A percentile compares a stretch with the other conserved stretches of the same genome.
Evolutionary conservation across 2,113 vertebrate genomes (phyloP).

Genomic region (Sceloporus tristichus): DNA sequence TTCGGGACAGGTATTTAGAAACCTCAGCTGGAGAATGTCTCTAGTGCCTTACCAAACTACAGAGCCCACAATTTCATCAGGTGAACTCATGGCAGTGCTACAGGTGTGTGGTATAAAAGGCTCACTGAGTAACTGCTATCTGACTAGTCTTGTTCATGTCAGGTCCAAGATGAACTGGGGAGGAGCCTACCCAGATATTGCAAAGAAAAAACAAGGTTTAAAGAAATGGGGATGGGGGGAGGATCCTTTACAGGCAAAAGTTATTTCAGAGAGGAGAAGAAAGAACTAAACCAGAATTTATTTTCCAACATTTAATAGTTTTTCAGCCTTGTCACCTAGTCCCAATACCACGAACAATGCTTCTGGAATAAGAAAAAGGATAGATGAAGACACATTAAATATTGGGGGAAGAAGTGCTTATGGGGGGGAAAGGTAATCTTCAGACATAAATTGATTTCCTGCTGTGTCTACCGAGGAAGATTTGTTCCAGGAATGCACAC

Average conservation of each 20-base stretch:
- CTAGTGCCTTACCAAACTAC: no score
- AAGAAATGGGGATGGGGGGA: background rate
- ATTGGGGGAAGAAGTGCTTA: conserved; percentile 30
- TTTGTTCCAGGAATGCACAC: conserved; percentile 1
- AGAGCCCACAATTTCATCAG: no score
- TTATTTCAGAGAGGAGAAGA: background rate
- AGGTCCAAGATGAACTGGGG: background rate
- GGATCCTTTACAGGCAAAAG: background rate
- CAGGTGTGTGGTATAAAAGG: background rate
- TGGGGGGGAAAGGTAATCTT: background rate
- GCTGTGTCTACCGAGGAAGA: background rate
- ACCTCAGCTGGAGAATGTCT: no score
- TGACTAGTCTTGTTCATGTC: background rate
- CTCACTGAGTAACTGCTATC: no score
- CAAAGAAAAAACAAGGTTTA: background rate
- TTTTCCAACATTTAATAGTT: background rate
- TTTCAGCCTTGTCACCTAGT: conserved; percentile 40
- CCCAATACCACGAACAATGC: background rate
- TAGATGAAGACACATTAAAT: conserved; percentile 24
- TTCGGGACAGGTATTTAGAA: no score
- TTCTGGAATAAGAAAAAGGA: conserved; percentile 36
- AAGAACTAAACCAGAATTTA: background rate
- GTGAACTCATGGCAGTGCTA: no score
- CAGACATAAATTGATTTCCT: background rate
- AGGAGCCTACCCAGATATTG: background rate